phyloP scores from a whole-genome alignment of 2,888 invertebrate species.

The Lepidocyrtinus sp. region DNA sequence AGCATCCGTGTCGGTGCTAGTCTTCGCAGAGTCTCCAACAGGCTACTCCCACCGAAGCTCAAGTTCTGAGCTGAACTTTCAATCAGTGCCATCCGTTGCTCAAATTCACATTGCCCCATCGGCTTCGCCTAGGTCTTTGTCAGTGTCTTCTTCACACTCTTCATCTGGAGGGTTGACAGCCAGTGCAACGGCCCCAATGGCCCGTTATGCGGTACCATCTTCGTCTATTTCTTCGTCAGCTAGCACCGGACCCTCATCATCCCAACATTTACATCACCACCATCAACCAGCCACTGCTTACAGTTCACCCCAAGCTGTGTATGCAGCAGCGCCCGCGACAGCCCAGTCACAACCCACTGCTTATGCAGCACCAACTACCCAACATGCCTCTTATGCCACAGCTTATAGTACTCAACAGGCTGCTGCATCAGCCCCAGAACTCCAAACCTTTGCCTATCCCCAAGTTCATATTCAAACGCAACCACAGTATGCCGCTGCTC shows the following conservation, averaged over 20 bases:
- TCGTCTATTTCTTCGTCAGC: constrained; percentile 22
- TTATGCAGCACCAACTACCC: constrained; percentile 27
- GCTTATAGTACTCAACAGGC: constrained; percentile 29
- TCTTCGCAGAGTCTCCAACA: constrained; percentile 70
- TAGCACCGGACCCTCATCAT: neutral
- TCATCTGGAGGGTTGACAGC: constrained; percentile 14
- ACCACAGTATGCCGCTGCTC: constrained; percentile 44
- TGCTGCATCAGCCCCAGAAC: constrained; percentile 29
- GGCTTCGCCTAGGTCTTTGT: constrained; percentile 9
- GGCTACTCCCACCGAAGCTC: constrained; percentile 52
- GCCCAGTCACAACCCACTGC: constrained; percentile 15
- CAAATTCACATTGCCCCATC: constrained; percentile 58
- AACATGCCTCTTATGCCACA: constrained; percentile 15
- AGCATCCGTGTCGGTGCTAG: constrained; percentile 71
- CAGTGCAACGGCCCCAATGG: constrained; percentile 33
- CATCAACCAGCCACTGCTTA: constrained; percentile 34
- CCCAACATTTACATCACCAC: constrained; percentile 13
- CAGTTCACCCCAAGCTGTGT: constrained; percentile 23
- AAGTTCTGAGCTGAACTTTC: constrained; percentile 50
- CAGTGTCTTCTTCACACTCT: neutral
- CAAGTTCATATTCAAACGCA: constrained; percentile 48
- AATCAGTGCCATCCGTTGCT: constrained; percentile 62
- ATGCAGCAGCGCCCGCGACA: constrained; percentile 20
- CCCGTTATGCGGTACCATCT: constrained; percentile 36
- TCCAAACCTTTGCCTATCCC: constrained; percentile 34